Percentiles rank a stretch among this genome's conserved stretches.
Evolutionary conservation across 2,113 vertebrate species (phyloP).

Genomic region (Eurypyga helias): DNA sequence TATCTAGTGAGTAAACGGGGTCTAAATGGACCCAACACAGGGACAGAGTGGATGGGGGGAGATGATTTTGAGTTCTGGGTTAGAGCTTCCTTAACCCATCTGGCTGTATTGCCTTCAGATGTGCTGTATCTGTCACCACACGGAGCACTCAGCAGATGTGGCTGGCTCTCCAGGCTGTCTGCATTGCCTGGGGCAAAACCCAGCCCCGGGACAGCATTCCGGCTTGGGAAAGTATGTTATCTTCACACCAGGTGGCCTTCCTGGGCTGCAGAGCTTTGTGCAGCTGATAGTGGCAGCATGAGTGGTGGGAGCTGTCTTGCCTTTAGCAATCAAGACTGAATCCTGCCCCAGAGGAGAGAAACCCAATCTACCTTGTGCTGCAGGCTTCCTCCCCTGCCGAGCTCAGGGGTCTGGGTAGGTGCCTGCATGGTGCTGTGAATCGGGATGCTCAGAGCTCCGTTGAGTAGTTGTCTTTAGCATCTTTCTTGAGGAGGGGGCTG

Average conservation of each 20-base stretch:
- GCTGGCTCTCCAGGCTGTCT: not conserved
- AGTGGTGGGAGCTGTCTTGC: not conserved
- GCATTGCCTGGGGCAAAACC: not conserved
- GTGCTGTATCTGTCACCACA: not conserved
- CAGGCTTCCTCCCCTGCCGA: not conserved
- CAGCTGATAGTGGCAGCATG: not conserved
- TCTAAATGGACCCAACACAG: not conserved
- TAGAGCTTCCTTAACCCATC: fast-evolving
- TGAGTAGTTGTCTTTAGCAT: fast-evolving
- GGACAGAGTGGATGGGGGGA: not conserved
- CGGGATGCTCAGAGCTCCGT: not conserved
- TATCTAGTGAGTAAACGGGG: not conserved
- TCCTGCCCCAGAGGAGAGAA: not conserved
- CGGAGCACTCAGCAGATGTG: not conserved
- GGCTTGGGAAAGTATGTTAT: not conserved
- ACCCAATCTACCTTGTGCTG: not conserved
- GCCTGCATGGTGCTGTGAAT: not conserved
- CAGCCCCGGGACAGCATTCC: not conserved
- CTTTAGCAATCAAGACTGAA: not conserved
- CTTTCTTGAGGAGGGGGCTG: not conserved
- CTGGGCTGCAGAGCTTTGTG: not conserved
- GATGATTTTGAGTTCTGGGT: not conserved
- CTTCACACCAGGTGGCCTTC: not conserved
- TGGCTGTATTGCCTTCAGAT: not conserved
- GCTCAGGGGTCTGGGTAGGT: not conserved